Conservation (phyloP, 2,797 vertebrate species). For the Fundulus diaphanus region DNA sequence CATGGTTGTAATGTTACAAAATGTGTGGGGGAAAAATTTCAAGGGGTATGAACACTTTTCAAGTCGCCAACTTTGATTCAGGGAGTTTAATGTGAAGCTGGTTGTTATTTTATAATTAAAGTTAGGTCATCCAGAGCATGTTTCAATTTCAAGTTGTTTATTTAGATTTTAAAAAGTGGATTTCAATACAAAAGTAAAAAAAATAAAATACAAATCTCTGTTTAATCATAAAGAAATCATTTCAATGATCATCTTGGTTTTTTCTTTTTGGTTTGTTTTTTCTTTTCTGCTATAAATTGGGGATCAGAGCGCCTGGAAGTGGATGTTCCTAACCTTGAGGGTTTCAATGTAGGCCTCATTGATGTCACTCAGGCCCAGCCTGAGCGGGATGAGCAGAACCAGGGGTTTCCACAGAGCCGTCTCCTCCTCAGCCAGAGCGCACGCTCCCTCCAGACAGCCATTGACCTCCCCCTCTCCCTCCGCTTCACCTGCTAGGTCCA, state of each 20-base stretch:
- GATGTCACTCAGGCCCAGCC: conserved; percentile 96
- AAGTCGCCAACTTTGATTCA: background rate
- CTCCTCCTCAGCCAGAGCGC: conserved; percentile 80
- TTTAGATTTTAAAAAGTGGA: background rate
- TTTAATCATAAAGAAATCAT: no score
- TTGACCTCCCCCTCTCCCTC: conserved; percentile 82
- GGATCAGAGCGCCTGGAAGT: background rate
- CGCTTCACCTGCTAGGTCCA: conserved; percentile 69
- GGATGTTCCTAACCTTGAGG: conserved; percentile 86
- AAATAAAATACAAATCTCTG: background rate
- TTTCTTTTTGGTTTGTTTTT: no score
- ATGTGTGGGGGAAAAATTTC: background rate
- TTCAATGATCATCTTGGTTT: no score
- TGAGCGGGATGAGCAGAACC: conserved; percentile 95
- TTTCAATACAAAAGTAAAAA: background rate
- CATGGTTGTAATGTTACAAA: no score
- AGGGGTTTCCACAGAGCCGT: conserved; percentile 89
- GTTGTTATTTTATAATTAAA: background rate
- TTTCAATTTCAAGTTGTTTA: background rate
- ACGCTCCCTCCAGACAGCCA: conserved; percentile 85
- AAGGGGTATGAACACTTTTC: background rate
- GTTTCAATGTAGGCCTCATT: conserved; percentile 98
- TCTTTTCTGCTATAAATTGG: background rate
- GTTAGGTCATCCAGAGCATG: background rate
- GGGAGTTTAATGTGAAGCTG: background rate